phyloP scores from a whole-genome alignment of 2,113 vertebrate species.

The Butorides virescens region DNA sequence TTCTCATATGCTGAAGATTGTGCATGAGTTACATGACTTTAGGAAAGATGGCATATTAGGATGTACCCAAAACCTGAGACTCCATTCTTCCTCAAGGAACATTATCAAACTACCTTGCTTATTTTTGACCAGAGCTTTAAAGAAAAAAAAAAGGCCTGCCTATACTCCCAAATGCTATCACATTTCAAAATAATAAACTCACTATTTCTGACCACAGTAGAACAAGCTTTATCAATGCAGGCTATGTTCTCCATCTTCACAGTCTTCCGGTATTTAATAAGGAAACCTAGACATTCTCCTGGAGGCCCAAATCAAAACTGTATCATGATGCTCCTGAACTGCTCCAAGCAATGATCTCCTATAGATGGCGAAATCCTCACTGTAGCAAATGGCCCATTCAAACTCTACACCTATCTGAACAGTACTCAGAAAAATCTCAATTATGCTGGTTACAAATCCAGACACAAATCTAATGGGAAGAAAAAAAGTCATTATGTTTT shows the following conservation, averaged over 20 bases:
- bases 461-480: not conserved
- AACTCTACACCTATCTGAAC: not conserved
- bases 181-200: not conserved
- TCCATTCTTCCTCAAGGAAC: not conserved
- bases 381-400: not conserved
- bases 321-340: not conserved
- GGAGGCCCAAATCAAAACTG: not conserved
- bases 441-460: not conserved
- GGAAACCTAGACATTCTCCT: not conserved
- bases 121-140: not conserved
- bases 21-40: not conserved
- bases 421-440: not conserved
- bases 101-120: not conserved
- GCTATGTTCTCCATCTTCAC: not conserved
- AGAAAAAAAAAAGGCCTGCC: not conserved
- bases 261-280: not conserved
- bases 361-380: not conserved
- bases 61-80: not conserved
- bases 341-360: not conserved
- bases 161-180: not conserved
- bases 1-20: not conserved
- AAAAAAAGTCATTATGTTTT: not conserved
- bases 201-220: not conserved
- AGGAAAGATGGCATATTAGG: not conserved
- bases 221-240: not conserved